Evolutionary conservation across 92 coral and sea anemone genomes (phyloP).

Genomic region (Montipora capitata): DNA sequence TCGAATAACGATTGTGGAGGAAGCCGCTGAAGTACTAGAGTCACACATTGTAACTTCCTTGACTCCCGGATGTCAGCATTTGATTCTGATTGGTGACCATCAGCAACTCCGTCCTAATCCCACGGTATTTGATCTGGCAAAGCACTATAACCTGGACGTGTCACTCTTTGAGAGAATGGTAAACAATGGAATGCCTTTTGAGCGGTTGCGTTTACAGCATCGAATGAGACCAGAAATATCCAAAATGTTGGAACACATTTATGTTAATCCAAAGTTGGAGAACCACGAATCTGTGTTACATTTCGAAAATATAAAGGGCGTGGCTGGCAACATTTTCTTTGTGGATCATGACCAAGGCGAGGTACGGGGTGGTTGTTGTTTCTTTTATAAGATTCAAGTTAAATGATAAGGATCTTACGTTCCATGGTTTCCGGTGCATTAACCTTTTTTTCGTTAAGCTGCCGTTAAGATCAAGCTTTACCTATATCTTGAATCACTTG

Average conservation of each 20-base stretch:
- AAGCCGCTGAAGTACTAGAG: slow-evolving; percentile 96
- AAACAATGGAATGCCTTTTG: slow-evolving; percentile 84
- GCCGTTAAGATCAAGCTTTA: too few species aligned
- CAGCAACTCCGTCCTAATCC: slow-evolving; percentile 95
- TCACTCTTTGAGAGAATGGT: slow-evolving; percentile 93
- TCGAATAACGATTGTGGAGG: slow-evolving; percentile 91
- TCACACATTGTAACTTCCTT: slow-evolving; percentile 92
- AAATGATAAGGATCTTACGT: neutral
- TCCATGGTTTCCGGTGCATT: neutral
- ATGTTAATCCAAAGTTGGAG: slow-evolving; percentile 73
- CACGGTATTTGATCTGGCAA: slow-evolving; percentile 83
- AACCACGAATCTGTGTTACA: slow-evolving; percentile 91
- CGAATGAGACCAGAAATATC: slow-evolving; percentile 98
- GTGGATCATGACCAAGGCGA: slow-evolving; percentile 82
- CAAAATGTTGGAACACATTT: slow-evolving; percentile 85
- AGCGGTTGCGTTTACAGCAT: slow-evolving; percentile 84
- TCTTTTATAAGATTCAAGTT: neutral
- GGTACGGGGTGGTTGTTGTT: slow-evolving; percentile 35
- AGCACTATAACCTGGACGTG: slow-evolving; percentile 81
- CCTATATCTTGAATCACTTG: too few species aligned
- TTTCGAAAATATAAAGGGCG: slow-evolving; percentile 87
- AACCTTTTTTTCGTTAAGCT: too few species aligned
- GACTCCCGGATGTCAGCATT: slow-evolving; percentile 89
- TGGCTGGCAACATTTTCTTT: slow-evolving; percentile 76
- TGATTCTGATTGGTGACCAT: slow-evolving; percentile 97